Conservation (phyloP, 2,888 invertebrate species). For the Drosophila ezoana region DNA sequence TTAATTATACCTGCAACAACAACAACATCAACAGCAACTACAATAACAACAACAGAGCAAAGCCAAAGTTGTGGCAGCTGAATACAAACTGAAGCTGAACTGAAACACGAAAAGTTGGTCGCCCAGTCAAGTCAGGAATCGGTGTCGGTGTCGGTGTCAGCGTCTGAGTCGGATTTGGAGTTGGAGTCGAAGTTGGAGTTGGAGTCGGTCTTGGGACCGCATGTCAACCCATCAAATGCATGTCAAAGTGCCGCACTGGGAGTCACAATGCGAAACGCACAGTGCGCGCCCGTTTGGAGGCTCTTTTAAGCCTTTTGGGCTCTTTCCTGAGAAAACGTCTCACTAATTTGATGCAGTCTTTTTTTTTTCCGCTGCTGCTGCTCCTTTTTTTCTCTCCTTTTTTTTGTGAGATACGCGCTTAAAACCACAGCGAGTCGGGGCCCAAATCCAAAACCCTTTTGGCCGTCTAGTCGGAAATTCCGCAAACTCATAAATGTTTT, state of each 20-base stretch:
- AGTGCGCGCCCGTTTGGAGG: not conserved
- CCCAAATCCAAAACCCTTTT: conserved; percentile 41
- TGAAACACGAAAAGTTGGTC: conserved; percentile 1
- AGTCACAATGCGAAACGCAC: conserved; percentile 49
- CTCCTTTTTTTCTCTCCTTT: conserved; percentile 7
- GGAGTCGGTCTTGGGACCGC: conserved; percentile 31
- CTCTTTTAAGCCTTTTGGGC: conserved; percentile 25
- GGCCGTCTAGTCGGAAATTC: conserved; percentile 62
- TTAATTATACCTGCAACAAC: conserved; percentile 67
- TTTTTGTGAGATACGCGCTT: conserved; percentile 12
- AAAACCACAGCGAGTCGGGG: not conserved
- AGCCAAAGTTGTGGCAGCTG: conserved; percentile 20
- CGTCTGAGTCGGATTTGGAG: conserved; percentile 1
- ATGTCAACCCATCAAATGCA: conserved; percentile 71
- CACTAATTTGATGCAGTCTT: conserved; percentile 71
- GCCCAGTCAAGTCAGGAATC: conserved; percentile 5
- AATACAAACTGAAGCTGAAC: conserved; percentile 17
- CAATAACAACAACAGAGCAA: conserved; percentile 18
- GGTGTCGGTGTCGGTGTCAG: not conserved
- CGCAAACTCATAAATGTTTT: conserved; percentile 76
- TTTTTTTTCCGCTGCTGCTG: conserved; percentile 1
- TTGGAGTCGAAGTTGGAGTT: not conserved
- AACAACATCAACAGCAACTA: conserved; percentile 13
- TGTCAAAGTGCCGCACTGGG: conserved; percentile 75
- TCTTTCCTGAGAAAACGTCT: conserved; percentile 70